phyloP scores from a whole-genome alignment of 2,113 vertebrate species.

The Mormoops blainvillei region DNA sequence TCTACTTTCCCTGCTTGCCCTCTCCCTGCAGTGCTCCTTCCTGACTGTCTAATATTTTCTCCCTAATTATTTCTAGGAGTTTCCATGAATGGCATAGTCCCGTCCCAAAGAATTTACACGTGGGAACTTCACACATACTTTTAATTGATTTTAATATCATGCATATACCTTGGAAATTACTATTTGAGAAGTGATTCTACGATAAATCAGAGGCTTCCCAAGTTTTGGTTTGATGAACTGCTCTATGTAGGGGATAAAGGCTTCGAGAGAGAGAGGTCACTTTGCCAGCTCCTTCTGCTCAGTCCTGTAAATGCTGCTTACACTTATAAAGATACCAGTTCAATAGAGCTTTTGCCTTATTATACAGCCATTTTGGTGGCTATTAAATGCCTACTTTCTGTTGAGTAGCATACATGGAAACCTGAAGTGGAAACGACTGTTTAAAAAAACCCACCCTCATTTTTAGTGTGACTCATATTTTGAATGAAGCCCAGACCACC shows the following conservation, averaged over 20 bases:
- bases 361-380: background rate
- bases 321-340: background rate
- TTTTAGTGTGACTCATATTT: slow-evolving; percentile 42
- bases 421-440: slow-evolving; percentile 9
- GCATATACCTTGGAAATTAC: background rate
- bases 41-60: background rate
- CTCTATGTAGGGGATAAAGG: background rate
- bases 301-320: background rate
- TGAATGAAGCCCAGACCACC: slow-evolving; percentile 39
- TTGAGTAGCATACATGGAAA: background rate
- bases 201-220: background rate
- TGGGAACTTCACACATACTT: background rate
- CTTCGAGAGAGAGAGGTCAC: background rate
- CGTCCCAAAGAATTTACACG: background rate
- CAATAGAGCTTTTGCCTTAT: background rate
- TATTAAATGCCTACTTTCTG: background rate
- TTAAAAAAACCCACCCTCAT: background rate
- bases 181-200: slow-evolving; percentile 19
- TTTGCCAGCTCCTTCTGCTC: background rate
- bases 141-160: background rate
- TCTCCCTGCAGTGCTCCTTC: background rate
- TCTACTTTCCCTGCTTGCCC: background rate
- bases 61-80: background rate
- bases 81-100: background rate
- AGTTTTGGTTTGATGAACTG: background rate